A percentile compares a stretch with the other conserved stretches of the same genome.
Evolutionary conservation across 2,113 vertebrate genomes (phyloP).

Genomic region (Syngnathus typhle): DNA sequence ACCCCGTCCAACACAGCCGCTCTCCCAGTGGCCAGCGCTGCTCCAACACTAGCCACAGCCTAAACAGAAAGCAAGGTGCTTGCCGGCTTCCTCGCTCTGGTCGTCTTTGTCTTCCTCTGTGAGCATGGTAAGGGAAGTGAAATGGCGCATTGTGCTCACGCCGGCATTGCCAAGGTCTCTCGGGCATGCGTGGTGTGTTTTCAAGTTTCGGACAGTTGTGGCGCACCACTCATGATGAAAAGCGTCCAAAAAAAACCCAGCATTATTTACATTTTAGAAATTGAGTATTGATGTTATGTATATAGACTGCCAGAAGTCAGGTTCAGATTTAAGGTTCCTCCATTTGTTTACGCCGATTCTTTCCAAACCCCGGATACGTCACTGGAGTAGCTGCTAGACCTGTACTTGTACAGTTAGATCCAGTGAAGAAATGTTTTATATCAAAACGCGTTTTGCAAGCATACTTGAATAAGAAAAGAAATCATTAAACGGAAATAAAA

Average conservation of each 20-base stretch:
- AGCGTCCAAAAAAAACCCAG: slow-evolving; percentile 17
- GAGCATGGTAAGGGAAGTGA: slow-evolving; percentile 25
- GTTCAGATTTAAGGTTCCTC: slow-evolving; percentile 27
- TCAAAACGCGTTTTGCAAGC: slow-evolving; percentile 65
- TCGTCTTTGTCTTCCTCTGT: not conserved
- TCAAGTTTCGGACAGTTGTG: slow-evolving; percentile 2
- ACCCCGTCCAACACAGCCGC: slow-evolving; percentile 43
- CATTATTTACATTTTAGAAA: slow-evolving; percentile 34
- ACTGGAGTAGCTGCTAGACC: slow-evolving; percentile 50
- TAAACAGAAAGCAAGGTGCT: slow-evolving; percentile 27
- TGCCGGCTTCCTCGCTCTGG: not conserved
- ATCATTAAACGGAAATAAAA: slow-evolving; percentile 70
- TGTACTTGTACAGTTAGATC: slow-evolving; percentile 57
- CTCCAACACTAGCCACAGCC: slow-evolving; percentile 46
- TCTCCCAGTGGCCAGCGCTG: slow-evolving; percentile 42
- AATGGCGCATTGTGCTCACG: slow-evolving; percentile 12
- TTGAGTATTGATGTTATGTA: slow-evolving; percentile 23
- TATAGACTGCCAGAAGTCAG: slow-evolving; percentile 32
- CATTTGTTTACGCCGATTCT: slow-evolving; percentile 32
- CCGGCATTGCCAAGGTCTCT: not conserved
- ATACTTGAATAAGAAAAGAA: slow-evolving; percentile 75
- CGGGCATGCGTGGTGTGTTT: slow-evolving; percentile 1
- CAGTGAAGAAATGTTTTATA: slow-evolving; percentile 56
- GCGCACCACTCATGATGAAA: not conserved
- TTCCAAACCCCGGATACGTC: slow-evolving; percentile 36